Conservation (phyloP, 1,140 invertebrate genomes). For the Drosophila novamexicana region DNA sequence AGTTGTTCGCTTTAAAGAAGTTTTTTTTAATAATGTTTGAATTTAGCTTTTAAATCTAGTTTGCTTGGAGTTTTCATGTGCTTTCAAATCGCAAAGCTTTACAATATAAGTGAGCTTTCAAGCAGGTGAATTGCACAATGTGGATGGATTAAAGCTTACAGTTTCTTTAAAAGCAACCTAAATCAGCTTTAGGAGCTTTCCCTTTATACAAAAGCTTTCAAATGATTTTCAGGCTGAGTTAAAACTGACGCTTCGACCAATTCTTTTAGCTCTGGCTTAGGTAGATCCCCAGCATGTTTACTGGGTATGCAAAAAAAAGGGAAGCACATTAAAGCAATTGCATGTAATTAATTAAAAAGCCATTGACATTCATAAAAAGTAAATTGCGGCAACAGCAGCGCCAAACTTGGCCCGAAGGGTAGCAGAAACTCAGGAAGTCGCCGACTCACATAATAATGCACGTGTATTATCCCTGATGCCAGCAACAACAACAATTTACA, state of each 20-base stretch:
- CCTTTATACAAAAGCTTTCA: too few species aligned
- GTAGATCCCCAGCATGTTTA: neutral
- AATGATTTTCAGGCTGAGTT: too few species aligned
- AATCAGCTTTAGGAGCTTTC: too few species aligned
- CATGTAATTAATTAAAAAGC: constrained; percentile 80
- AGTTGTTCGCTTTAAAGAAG: too few species aligned
- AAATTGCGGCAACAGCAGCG: constrained; percentile 77
- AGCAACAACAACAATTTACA: constrained; percentile 74
- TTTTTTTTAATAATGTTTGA: too few species aligned
- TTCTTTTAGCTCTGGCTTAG: too few species aligned
- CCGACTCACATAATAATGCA: constrained; percentile 56
- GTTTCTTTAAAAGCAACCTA: neutral
- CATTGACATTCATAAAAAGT: constrained; percentile 83
- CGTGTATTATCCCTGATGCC: constrained; percentile 50
- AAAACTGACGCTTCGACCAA: too few species aligned
- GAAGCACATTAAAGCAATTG: constrained; percentile 43
- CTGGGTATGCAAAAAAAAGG: constrained; percentile 4
- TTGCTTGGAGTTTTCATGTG: too few species aligned
- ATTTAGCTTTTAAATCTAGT: too few species aligned
- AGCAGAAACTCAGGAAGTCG: constrained; percentile 38
- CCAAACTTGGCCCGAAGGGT: constrained; percentile 26
- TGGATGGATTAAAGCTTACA: neutral
- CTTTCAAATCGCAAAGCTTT: too few species aligned
- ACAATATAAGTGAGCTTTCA: too few species aligned
- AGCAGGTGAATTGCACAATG: neutral